phyloP scores from a whole-genome alignment of 2,113 vertebrate genomes.

The Triplophysa siluroides region DNA sequence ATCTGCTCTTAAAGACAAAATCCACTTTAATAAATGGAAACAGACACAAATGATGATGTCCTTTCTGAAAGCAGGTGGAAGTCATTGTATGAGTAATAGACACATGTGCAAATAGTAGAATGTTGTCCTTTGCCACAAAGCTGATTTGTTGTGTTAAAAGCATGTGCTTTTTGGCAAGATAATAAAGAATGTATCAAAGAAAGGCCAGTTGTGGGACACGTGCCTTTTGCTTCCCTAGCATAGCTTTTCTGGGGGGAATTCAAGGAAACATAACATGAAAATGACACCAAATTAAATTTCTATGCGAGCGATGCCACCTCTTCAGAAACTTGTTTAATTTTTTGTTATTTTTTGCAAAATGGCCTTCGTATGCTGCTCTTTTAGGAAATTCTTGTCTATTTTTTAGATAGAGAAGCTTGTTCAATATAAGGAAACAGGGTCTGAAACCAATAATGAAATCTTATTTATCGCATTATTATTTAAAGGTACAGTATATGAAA shows the following conservation, averaged over 20 bases:
- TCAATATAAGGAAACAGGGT: not conserved
- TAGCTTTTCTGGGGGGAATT: conserved; percentile 76
- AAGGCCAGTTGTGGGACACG: conserved; percentile 65
- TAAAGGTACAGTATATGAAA: no score
- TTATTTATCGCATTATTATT: no score
- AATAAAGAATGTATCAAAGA: conserved; percentile 61
- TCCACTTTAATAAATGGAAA: conserved; percentile 71
- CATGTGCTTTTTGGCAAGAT: conserved; percentile 26
- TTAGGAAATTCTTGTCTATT: no score
- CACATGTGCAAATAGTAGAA: conserved; percentile 67
- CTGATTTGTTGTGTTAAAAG: conserved; percentile 54
- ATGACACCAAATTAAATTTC: conserved; percentile 74
- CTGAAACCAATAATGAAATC: not conserved
- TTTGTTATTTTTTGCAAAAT: no score
- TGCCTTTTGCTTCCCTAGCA: conserved; percentile 69
- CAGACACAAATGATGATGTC: conserved; percentile 70
- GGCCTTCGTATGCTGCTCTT: no score
- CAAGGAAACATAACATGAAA: conserved; percentile 82
- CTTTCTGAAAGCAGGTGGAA: conserved; percentile 63
- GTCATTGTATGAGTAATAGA: conserved; percentile 67
- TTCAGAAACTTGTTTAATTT: no score
- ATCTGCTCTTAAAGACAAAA: conserved; percentile 45
- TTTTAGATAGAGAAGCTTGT: no score
- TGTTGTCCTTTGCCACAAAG: conserved; percentile 44
- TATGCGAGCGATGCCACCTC: conserved; percentile 59